These are phyloP conservation scores for Tadarida brasiliensis DNA, from an alignment of 2,797 vertebrate species.

Conservation along the genomic window DNA sequence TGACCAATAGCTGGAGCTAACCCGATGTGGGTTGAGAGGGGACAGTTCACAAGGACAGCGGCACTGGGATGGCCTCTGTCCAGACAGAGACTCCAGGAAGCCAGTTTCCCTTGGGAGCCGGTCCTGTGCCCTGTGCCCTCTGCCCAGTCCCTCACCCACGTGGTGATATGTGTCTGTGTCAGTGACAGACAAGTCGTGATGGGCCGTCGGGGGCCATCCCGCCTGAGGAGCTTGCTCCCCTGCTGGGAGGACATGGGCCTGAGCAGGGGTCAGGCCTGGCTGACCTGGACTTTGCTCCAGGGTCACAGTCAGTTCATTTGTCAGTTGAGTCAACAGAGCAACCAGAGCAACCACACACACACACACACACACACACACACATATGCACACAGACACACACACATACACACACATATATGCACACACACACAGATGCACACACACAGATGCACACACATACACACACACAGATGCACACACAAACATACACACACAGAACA, in stretches of 20 bases:
- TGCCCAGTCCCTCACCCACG: background rate
- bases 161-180: background rate
- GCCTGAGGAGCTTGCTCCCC: background rate
- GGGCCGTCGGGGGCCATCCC: background rate
- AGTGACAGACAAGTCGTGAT: background rate
- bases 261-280: background rate
- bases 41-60: background rate
- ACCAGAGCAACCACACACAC: background rate
- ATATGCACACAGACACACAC: too few relatives aligned
- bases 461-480: background rate
- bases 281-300: background rate
- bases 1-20: background rate
- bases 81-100: background rate
- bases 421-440: too few relatives aligned
- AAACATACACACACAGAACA: too few relatives aligned
- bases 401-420: too few relatives aligned
- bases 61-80: background rate
- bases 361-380: too few relatives aligned
- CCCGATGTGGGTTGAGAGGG: background rate
- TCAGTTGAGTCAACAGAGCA: background rate
- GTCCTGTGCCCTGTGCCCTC: fast-evolving
- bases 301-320: background rate
- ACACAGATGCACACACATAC: too few relatives aligned
- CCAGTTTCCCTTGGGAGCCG: fast-evolving
- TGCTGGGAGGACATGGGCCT: fast-evolving